Percentiles rank a stretch among this genome's conserved stretches.
These are phyloP conservation scores for Tetrax tetrax DNA, from an alignment of 2,113 vertebrate species.

Conservation along the genomic window DNA sequence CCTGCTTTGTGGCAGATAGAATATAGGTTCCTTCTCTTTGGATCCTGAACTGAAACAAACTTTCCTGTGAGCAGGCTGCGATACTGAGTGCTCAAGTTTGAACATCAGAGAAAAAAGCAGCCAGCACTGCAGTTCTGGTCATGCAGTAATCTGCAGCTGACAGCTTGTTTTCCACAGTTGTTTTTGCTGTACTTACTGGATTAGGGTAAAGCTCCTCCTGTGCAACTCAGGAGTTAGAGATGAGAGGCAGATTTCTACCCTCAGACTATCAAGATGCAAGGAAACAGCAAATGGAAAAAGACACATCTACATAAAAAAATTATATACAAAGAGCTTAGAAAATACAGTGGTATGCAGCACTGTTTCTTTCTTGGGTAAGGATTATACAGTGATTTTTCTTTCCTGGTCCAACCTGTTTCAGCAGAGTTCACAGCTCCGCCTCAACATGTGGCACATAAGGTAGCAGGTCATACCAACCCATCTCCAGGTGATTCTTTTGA, in stretches of 20 bases:
- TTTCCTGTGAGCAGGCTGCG: background rate
- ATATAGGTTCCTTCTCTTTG: background rate
- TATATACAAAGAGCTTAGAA: background rate
- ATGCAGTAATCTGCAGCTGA: background rate
- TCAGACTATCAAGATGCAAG: background rate
- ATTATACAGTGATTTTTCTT: background rate
- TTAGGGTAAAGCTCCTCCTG: background rate
- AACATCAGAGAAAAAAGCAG: background rate
- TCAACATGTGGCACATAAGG: fast-evolving
- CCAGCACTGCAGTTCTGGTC: background rate
- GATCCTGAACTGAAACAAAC: background rate
- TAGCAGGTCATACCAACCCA: background rate
- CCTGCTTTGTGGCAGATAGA: background rate
- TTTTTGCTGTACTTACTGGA: background rate
- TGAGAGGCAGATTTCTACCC: background rate
- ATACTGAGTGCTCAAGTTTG: background rate
- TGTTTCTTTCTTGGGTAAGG: too few species aligned
- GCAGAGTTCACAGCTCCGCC: background rate
- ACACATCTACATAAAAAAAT: background rate
- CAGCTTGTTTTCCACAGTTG: background rate
- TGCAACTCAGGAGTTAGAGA: background rate
- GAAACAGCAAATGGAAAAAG: background rate
- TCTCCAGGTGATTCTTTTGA: background rate
- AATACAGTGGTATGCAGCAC: background rate
- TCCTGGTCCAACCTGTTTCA: background rate